Evolutionary conservation across 2,888 invertebrate species (phyloP), one percentile per base, ranked within the genome.

Genomic region (Noctua janthe): DNA sequence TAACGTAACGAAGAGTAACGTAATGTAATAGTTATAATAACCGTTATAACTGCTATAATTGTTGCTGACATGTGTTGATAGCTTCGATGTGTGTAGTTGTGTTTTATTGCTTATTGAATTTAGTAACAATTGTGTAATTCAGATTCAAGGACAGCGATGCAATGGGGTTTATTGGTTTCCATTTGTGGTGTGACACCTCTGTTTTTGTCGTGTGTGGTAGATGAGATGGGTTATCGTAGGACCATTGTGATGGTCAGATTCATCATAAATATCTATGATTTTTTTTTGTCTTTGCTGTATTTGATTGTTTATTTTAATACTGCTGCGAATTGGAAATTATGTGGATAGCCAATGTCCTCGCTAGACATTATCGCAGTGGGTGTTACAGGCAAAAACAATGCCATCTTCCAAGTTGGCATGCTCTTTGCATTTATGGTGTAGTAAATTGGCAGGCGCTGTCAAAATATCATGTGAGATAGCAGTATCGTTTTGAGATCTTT

Each of bases 21-120:
- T 89, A 84, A 84, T 80, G 29, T 89, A 88, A 89, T 83, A 75
- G 86, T 85, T 85, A 76, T 82, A 82, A 85, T 82, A 85, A 67
- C 83, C 47, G 81, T 84, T 83, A 84, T 84, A 76, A 85, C 85
- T 78, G 78, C 75, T 82, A 64, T 88, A 88, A 88, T 84, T 85
- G 83, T 80, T 84, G 74, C 80, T 84, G 81, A 84, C 85, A 83
- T 80, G 82, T 82, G 79, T 79, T 82, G 87, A 89, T 89, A 81
- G 80, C 66, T 84, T 82, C 73, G 78, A 76, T 78, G 86, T 49
- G 56, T 67, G 66, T 73, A n/a, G 56, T 76, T 71, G 17, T 23
- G 43, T 85, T 74, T 84, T 84, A 75, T 73, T 73, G 66, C 66
- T 67, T 39, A 10, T 29, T 39, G 23, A 74, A 67, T 79, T 35